phyloP scores from a whole-genome alignment of 2,113 vertebrate species.

The Madoqua kirkii region DNA sequence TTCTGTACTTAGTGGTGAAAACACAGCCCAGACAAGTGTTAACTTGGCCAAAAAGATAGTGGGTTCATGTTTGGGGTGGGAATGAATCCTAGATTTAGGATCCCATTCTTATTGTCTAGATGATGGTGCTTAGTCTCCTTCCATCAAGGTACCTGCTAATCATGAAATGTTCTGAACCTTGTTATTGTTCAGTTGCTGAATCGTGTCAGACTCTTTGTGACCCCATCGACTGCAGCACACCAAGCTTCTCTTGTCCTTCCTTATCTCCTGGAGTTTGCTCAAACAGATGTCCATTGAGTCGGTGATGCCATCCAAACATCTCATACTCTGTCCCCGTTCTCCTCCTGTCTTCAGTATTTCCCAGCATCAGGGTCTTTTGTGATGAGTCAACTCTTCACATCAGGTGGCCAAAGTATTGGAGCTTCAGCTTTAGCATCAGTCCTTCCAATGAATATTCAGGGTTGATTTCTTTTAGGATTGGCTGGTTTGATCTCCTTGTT shows the following conservation, averaged over 20 bases:
- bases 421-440: neutral
- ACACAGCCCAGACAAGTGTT: neutral
- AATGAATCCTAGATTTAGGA: neutral
- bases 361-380: neutral
- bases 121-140: neutral
- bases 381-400: neutral
- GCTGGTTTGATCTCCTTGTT: neutral
- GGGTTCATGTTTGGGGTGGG: neutral
- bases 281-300: neutral
- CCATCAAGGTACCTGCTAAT: neutral
- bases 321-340: neutral
- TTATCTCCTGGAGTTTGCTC: neutral
- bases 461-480: neutral
- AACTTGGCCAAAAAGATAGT: neutral
- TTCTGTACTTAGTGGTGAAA: neutral
- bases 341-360: neutral
- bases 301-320: neutral
- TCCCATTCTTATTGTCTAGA: neutral
- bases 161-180: neutral
- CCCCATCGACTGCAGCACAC: rapidly evolving
- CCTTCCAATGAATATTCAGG: neutral
- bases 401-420: neutral
- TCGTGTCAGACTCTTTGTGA: neutral
- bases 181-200: neutral
- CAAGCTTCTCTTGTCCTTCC: neutral